Base-by-base conservation (phyloP, 2,797 vertebrate genomes). In the Coilia nasus region DNA sequence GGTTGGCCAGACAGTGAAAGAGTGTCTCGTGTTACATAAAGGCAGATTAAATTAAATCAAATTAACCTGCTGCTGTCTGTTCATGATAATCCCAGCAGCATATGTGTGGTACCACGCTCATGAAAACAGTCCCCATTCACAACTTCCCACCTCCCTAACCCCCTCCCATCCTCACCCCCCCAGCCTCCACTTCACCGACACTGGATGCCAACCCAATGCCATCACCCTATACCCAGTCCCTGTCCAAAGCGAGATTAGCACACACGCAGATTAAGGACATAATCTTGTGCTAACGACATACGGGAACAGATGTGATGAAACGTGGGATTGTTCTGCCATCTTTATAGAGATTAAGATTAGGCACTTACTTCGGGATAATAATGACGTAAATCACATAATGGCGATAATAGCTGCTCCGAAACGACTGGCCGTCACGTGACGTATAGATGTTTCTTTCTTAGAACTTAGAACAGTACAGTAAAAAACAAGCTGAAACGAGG, bases 271-370 rank as follows among this genome's bases (percentile, higher is more conserved):
- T 31, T 71, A 23, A 3, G 64, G 28, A 47, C 14, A 71, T 71
- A 71, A 71, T 71, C 64, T 71, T 28, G 23, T 31, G 64, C 12
- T 23, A 71, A 31, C 23, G 64, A 10, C 64, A 71, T 31, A 25
- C 10, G 25, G 64, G 25, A 15, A 71, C 64, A 71, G 25, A 28
- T 71, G 64, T 31, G 64, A 23, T 47, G 64, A 31, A 71, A 64
- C 12, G n/a, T 23, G 62, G 62, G 62, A 64, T 64, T 64, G 57
- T 60, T 60, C 57, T n/a, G 60, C 21, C 11, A 23, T 21, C 21
- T 21, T 23, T 62, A n/a, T n/a, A n/a, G 64, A 71, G 64, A 71
- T 71, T 71, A 71, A 23, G 64, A 71, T 71, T 71, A 71, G 64
- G 25, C 11, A 71, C 46, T 47, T 10, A 4, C 46, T 12, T 25